These are phyloP conservation scores for Ramphastos sulfuratus DNA, from an alignment of 2,113 vertebrate species.

Conservation along the genomic window DNA sequence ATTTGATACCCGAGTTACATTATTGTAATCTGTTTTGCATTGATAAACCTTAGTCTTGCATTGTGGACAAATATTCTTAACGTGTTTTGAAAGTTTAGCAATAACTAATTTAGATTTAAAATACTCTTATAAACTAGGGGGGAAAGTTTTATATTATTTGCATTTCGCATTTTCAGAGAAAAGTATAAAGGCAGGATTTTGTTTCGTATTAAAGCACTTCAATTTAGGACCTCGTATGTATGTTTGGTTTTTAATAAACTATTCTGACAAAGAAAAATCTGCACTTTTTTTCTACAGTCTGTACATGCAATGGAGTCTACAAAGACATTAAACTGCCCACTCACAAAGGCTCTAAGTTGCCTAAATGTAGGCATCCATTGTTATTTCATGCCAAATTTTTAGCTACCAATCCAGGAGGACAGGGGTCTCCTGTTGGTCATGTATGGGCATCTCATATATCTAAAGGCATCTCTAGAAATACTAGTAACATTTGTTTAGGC, in stretches of 20 bases:
- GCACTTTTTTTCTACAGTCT: background rate
- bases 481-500: background rate
- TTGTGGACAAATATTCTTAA: background rate
- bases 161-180: background rate
- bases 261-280: background rate
- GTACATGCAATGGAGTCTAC: background rate
- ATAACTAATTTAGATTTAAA: background rate
- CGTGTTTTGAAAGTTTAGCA: background rate
- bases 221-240: background rate
- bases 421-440: background rate
- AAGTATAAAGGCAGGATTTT: background rate
- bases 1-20: background rate
- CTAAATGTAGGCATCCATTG: background rate
- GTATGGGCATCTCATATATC: background rate
- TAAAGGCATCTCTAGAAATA: background rate
- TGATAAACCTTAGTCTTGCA: background rate
- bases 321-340: background rate
- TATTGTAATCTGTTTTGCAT: background rate
- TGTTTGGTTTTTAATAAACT: background rate
- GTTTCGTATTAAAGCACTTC: background rate
- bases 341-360: background rate
- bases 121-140: background rate
- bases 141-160: background rate
- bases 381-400: background rate
- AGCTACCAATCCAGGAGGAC: background rate